These are phyloP conservation scores for Drosophila lacteicornis DNA, from an alignment of 1,140 invertebrate genomes.

Conservation along the genomic window DNA sequence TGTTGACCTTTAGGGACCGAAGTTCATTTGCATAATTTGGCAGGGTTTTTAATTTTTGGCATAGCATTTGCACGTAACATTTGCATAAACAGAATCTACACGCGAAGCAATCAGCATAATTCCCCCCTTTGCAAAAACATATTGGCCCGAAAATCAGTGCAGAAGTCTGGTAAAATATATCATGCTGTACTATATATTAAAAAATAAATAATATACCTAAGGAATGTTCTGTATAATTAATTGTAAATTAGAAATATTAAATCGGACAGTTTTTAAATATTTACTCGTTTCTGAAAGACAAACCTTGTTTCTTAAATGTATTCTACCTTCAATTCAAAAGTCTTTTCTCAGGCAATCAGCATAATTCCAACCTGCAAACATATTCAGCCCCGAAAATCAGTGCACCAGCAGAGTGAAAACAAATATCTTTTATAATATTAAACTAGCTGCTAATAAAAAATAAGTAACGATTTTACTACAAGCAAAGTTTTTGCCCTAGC, in stretches of 20 bases:
- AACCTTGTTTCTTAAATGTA: neutral
- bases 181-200: no score
- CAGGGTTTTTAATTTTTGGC: conserved; percentile 56
- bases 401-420: conserved; percentile 16
- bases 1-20: conserved; percentile 60
- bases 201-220: no score
- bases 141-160: conserved; percentile 44
- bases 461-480: conserved; percentile 35
- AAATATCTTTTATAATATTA: conserved; percentile 39
- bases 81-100: conserved; percentile 65
- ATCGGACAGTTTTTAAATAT: no score
- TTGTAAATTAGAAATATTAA: no score
- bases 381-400: neutral
- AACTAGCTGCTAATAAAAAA: conserved; percentile 16
- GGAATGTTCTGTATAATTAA: no score
- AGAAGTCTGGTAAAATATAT: conserved; percentile 15
- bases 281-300: no score
- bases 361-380: neutral
- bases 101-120: conserved; percentile 54
- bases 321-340: neutral
- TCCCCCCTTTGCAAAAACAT: conserved; percentile 28
- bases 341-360: conserved; percentile 2
- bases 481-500: conserved; percentile 19
- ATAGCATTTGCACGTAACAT: conserved; percentile 56
- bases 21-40: conserved; percentile 79